These are phyloP conservation scores for Gobionotothen gibberifrons DNA, from an alignment of 2,797 vertebrate species.

Conservation along the genomic window DNA sequence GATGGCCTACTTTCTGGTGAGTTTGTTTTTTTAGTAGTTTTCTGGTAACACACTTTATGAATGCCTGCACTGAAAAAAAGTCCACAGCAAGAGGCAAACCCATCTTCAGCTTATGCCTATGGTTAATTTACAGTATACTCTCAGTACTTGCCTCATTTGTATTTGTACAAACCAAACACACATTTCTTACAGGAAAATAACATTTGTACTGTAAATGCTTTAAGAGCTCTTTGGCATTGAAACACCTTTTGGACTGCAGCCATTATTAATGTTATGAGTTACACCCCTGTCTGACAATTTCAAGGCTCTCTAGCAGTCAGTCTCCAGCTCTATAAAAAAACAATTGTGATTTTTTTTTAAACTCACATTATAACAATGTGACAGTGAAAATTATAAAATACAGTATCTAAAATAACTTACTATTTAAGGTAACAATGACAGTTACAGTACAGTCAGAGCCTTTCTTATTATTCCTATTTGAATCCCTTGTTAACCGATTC, in stretches of 20 bases:
- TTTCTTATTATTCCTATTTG: neutral
- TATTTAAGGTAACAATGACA: neutral
- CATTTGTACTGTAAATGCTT: too few relatives aligned
- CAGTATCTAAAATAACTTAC: neutral
- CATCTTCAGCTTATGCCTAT: neutral
- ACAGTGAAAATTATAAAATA: neutral
- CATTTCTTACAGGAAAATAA: too few relatives aligned
- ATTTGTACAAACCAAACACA: neutral
- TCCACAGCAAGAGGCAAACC: neutral
- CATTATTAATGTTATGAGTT: neutral
- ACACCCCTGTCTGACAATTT: conserved; percentile 21
- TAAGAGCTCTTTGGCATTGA: neutral
- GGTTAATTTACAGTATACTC: neutral
- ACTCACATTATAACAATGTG: neutral
- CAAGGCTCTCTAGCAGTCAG: neutral
- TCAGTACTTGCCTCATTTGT: too few relatives aligned
- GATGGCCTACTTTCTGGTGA: neutral
- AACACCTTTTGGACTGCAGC: neutral
- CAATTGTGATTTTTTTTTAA: too few relatives aligned
- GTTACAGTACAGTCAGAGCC: neutral
- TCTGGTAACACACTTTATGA: neutral
- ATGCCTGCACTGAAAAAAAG: neutral
- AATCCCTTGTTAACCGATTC: neutral
- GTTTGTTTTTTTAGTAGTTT: neutral
- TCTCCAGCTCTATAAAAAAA: neutral